Evolutionary conservation across 2,888 invertebrate species (phyloP).

Genomic region (Mongoloraphidia duomilia): DNA sequence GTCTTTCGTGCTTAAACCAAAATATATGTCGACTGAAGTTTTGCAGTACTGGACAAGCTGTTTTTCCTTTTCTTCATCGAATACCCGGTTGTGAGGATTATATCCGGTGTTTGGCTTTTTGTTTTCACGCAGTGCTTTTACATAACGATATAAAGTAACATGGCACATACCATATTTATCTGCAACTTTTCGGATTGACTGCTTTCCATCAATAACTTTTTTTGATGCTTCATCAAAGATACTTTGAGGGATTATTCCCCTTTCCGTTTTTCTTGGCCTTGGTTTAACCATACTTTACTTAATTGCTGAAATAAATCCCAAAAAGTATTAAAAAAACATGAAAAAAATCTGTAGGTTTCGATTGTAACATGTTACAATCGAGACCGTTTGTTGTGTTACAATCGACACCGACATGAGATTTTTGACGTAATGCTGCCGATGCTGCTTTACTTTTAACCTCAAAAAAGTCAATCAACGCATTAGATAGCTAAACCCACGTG

Average conservation of each 20-base stretch:
- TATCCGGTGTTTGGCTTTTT: not conserved
- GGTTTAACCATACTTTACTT: not conserved
- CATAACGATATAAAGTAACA: constrained; percentile 1
- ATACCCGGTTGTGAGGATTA: constrained; percentile 6
- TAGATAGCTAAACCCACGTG: too few relatives aligned
- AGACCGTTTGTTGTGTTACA: too few relatives aligned
- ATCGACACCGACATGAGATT: too few relatives aligned
- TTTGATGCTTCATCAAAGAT: constrained; percentile 3
- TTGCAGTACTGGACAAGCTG: constrained; percentile 7
- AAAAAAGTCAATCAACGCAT: too few relatives aligned
- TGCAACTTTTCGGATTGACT: constrained; percentile 5
- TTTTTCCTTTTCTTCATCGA: constrained; percentile 3
- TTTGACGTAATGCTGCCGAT: too few relatives aligned
- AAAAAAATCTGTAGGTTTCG: too few relatives aligned
- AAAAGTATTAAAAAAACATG: too few relatives aligned
- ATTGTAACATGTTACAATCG: too few relatives aligned
- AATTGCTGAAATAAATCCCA: too few relatives aligned
- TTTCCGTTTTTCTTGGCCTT: constrained; percentile 1
- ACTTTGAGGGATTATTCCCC: not conserved
- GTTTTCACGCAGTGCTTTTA: not conserved
- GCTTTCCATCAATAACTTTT: constrained; percentile 1
- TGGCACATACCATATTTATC: constrained; percentile 7
- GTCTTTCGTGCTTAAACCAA: constrained; percentile 10
- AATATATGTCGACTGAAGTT: constrained; percentile 7
- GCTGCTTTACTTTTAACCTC: too few relatives aligned